Base-by-base conservation (phyloP, 2,113 vertebrate genomes). In the Pardalotus punctatus region DNA sequence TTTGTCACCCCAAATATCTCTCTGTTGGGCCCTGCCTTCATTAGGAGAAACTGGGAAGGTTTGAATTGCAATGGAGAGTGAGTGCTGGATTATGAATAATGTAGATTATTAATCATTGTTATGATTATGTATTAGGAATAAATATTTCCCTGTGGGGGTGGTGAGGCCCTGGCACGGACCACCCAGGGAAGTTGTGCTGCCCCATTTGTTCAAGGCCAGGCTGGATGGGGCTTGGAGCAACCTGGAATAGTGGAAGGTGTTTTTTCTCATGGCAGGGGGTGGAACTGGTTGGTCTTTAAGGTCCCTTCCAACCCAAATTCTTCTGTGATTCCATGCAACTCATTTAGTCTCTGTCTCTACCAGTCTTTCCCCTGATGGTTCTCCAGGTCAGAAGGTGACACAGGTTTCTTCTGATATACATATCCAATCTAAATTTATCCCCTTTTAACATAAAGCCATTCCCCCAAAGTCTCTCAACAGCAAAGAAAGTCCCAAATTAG, bases 91-190 rank as follows among this genome's bases (percentile, higher is more conserved):
- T 28, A 18, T 9, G 0, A 51, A 33, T 65, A 28, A 20, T 45
- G 38, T 36, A 13, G 15, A 22, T 67, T 35, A 47, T 43, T 8
- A 14, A 16, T 43, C 33, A 42, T 43, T 28, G 15, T n/a, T 38
- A 10, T 45, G 9, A 36, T 81, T 43, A 38, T 5, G 10, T 53
- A 40, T 25, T 21, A 47, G n/a, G 24, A 81, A 54, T 6, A 45
- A 53, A 27, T 61, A 60, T 16, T 61, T 76, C 17, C 7, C 24
- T 40, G 9, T 14, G 45, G 29, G 9, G 11, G 5, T 67, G 20
- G 29, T 7, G 24, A 76, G 47, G 5, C 11, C 20, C n/a, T 82
- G 38, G 29, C 1, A 42, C 0, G 23, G 24, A 1, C 3, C 47
- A 3, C 8, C 16, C 25, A 35, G n/a, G 27, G 70, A 61, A 67